A percentile compares a stretch with the other conserved stretches of the same genome.
Evolutionary conservation across 2,113 vertebrate species (phyloP).

Genomic region (Phasianus colchicus): DNA sequence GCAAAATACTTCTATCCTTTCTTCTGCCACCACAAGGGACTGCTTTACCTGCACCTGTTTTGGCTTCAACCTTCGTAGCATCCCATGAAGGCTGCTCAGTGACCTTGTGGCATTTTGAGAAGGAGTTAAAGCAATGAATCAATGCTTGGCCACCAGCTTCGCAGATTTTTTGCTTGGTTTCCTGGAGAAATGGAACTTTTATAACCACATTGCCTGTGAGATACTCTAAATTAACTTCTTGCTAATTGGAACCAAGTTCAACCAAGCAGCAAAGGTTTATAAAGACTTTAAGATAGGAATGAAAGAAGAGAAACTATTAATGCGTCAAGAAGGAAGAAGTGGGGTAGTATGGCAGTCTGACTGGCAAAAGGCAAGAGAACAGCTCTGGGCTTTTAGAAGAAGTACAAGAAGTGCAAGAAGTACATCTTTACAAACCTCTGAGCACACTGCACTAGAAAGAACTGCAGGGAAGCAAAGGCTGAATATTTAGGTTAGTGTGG

Average conservation of each 20-base stretch:
- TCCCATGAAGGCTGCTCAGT: neutral
- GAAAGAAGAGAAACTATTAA: neutral
- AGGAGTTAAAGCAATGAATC: neutral
- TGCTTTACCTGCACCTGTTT: neutral
- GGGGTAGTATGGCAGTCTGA: neutral
- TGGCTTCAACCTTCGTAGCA: neutral
- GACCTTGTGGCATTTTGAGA: neutral
- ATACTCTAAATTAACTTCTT: conserved; percentile 12
- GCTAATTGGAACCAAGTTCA: conserved; percentile 30
- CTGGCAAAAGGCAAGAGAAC: neutral
- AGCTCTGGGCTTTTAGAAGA: neutral
- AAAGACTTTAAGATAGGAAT: neutral
- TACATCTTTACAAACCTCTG: neutral
- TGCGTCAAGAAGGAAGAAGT: neutral
- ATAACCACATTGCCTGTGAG: neutral
- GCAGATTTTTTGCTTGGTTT: conserved; percentile 49
- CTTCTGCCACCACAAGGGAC: neutral
- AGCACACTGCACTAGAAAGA: neutral
- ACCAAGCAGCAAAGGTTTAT: neutral
- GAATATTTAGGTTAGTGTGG: neutral
- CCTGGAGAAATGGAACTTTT: conserved; percentile 35
- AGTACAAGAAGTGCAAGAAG: neutral
- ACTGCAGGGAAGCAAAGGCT: neutral
- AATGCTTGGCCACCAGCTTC: neutral
- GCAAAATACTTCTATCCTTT: neutral